Evolutionary conservation across 2,113 vertebrate species (phyloP), one percentile per base, ranked within the genome.

Genomic region (Varanus salvator): DNA sequence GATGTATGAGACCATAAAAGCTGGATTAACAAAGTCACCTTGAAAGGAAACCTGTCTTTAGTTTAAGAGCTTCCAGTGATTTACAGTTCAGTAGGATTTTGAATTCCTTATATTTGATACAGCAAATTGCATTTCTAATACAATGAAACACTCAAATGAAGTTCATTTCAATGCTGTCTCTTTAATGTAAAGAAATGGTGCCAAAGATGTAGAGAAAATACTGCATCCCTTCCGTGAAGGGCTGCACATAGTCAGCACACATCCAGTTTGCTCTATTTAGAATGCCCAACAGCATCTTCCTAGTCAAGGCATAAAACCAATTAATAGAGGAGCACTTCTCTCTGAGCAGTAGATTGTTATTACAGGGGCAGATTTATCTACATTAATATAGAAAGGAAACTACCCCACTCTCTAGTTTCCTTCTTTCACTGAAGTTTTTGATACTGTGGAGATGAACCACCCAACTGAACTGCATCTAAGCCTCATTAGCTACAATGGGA

Each of bases 21-120:
- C 94, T 94, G 96, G 97, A 96, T 96, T 97, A 97, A 98, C 97
- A 96, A 96, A 98, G 97, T 98, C 98, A 98, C 97, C 98, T 98
- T 98, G 96, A 97, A 90, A 97, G 89, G 96, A 94, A 93, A 92
- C 96, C 48, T 83, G 57, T 95, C 96, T 96, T 97, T 94, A 97
- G 96, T 95, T 97, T 94, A 95, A 98, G 97, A 97, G 96, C 95
- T 96, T 96, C 96, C 96, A 98, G 95, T 93, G 94, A 95, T 95
- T 96, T 94, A 95, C 86, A 52, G 75, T 66, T 88, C 95, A 96
- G 94, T 96, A 95, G 94, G 97, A 97, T 87, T 94, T 90, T 95
- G 95, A 90, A 96, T 96, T 97, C 96, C 97, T 97, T 96, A 94
- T 94, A 96, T 97, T 97, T 93, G 88, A 96, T 96, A 96, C 78